Base-by-base conservation (phyloP, 2,113 vertebrate species). In the Terrapene triunguis region DNA sequence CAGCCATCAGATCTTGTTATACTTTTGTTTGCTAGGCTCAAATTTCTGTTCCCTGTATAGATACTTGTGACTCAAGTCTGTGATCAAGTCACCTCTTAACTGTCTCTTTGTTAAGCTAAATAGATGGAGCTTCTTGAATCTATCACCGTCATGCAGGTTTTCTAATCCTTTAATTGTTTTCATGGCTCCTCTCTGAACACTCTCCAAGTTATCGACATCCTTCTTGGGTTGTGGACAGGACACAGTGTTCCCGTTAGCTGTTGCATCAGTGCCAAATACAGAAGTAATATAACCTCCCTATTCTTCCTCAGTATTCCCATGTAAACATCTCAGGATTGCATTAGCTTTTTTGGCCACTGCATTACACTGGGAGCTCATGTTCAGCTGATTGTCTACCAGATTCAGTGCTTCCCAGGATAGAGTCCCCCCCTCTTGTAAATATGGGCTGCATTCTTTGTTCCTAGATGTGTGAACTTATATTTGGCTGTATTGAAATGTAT, bases 121-220 rank as follows among this genome's bases (percentile, higher is more conserved):
- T 38, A 69, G 62, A n/a, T n/a, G 8, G 62, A 3, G 2, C 27
- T 1, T 1, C 0, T 35, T n/a, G 13, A 44, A 4, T 44, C 42
- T 21, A 32, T 4, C 44, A 1, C 89, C 42, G 2, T 32, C 69
- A 42, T 22, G 72, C n/a, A 38, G 25, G n/a, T 9, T 53, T 9
- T 27, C 24, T 84, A 16, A 38, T 82, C 74, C 65, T 72, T 69
- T 65, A 24, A 1, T 0, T 3, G 4, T 32, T 13, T 53, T 29
- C 10, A 2, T 21, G 19, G 29, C 82, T 84, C 55, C 42, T 81
- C 51, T 53, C 38, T 59, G 69, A 55, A 25, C 83, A 27, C 80
- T 55, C 38, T 47, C 53, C 79, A 51, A 53, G 55, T 80, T 72
- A 74, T 47, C 38, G 10, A 0, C 5, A 42, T 10, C 19, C 19